Base-by-base conservation (phyloP, 1,140 invertebrate species). In the Bradynema listronoti region DNA sequence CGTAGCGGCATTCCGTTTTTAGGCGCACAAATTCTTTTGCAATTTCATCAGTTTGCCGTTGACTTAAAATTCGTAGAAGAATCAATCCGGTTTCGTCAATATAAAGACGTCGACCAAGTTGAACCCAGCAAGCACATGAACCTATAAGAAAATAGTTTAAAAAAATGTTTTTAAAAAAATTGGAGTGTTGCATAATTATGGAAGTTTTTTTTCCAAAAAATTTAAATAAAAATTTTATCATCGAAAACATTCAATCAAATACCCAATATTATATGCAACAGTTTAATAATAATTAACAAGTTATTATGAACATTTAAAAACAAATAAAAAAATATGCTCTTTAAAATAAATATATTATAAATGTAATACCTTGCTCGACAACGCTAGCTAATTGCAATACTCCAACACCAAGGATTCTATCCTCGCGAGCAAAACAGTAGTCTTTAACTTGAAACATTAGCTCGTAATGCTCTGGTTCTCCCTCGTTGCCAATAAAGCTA, bases 81-180 rank as follows among this genome's bases (percentile, higher is more conserved):
- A 94, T 99, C 90, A 93, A 98, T 7, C 95, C 95, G n/a, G 94
- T 98, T 78, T 99, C 95, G 78, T 99, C 93, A 87, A 99, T 94
- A 78, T 94, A 88, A 43, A 98, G 89, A 5, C 93, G 84, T 61
- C 89, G 89, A 41, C 91, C 91, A 1, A 99, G 83, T 1, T 90
- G 87, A 53, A 97, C 82, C 91, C 91, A 94, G 71, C 89, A 90
- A 1, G 92, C 90, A 78, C 89, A 91, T 1, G 90, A 91, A 41
- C 90, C 90, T 85, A 75, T 61, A 56, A 56, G 42, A 58, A 65
- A n/a, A n/a, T n/a, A n/a, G n/a, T n/a, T n/a, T n/a, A n/a, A n/a
- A n/a, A n/a, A n/a, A n/a, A n/a, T n/a, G n/a, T n/a, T n/a, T n/a
- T n/a, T n/a, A n/a, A n/a, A n/a, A n/a, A n/a, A n/a, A n/a, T n/a